These are phyloP conservation scores for Heteronetta atricapilla DNA, from an alignment of 2,113 vertebrate genomes.

Conservation along the genomic window DNA sequence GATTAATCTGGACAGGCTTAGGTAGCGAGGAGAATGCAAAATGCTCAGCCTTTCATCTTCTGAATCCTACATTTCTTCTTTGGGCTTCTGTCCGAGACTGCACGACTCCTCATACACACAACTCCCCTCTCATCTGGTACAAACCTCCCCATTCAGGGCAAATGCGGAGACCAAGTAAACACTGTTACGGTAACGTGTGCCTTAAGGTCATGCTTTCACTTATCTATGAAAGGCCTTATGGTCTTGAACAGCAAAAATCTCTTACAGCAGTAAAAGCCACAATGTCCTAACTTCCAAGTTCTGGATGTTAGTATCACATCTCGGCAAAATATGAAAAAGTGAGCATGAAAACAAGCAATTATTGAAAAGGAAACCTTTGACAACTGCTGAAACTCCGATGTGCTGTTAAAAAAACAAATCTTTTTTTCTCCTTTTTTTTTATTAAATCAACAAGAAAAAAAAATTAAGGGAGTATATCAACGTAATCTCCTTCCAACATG, in stretches of 20 bases:
- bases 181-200: neutral
- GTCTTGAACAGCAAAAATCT: neutral
- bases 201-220: neutral
- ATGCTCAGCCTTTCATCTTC: neutral
- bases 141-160: constrained; percentile 27
- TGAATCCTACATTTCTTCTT: neutral
- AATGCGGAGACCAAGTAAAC: constrained; percentile 29
- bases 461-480: neutral
- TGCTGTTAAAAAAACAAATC: neutral
- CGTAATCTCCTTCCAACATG: neutral
- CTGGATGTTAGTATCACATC: neutral
- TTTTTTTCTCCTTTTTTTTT: neutral
- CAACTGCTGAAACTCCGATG: neutral
- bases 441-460: no score
- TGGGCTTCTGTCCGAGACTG: constrained; percentile 28
- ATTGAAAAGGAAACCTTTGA: neutral
- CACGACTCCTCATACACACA: neutral
- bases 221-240: neutral
- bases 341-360: neutral
- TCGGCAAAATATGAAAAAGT: neutral
- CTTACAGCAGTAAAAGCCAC: neutral
- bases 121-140: neutral
- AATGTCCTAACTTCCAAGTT: neutral
- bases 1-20: neutral
- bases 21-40: neutral